Evolutionary conservation across 2,888 invertebrate genomes (phyloP).

Genomic region (Oscheius sp.): DNA sequence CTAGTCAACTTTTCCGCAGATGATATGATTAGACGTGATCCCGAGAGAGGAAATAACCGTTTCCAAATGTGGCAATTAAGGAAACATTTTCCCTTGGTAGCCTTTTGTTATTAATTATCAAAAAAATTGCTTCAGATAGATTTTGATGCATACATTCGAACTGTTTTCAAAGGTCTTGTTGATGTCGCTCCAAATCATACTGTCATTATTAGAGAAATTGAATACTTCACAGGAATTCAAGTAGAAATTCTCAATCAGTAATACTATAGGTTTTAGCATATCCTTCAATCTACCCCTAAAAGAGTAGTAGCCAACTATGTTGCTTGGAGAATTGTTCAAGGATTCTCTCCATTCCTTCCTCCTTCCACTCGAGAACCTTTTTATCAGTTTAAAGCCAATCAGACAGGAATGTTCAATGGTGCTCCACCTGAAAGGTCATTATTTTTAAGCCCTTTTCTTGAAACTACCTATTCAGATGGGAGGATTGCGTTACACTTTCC

Average conservation of each 20-base stretch:
- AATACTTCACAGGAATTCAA: conserved; percentile 63
- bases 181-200: conserved; percentile 60
- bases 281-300: conserved; percentile 57
- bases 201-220: conserved; percentile 61
- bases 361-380: conserved; percentile 57
- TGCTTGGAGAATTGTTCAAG: conserved; percentile 66
- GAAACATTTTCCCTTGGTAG: conserved; percentile 56
- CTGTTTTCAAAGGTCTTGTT: conserved; percentile 58
- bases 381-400: conserved; percentile 67
- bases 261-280: conserved; percentile 46
- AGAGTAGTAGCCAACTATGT: conserved; percentile 66
- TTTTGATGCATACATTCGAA: conserved; percentile 56
- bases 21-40: conserved; percentile 63
- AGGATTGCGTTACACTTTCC: conserved; percentile 67
- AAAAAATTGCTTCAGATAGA: conserved; percentile 50
- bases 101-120: neutral
- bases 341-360: conserved; percentile 64
- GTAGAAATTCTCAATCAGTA: conserved; percentile 27
- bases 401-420: conserved; percentile 64
- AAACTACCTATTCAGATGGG: conserved; percentile 60
- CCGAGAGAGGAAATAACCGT: conserved; percentile 64
- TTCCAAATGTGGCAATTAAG: conserved; percentile 59
- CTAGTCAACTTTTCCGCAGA: conserved; percentile 64
- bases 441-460: neutral
- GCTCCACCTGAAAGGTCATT: conserved; percentile 54